Conservation (phyloP, 1,140 invertebrate species). For the Lysiphlebus fabarum region DNA sequence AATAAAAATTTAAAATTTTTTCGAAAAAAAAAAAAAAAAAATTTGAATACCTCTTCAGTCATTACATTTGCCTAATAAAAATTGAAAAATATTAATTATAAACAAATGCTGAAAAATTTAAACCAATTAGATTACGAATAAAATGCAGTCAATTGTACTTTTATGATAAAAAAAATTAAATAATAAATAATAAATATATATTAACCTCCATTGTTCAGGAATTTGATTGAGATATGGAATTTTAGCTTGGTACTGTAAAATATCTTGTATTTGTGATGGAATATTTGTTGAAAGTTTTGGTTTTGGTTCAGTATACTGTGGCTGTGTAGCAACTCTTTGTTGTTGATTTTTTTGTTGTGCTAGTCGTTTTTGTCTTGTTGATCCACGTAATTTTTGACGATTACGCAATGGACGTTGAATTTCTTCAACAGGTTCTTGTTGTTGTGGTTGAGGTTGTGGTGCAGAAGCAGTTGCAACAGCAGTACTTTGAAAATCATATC, state of each 20-base stretch:
- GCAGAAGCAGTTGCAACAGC: slow-evolving; percentile 31
- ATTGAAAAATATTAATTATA: no score
- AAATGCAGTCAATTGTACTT: no score
- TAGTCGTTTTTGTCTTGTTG: slow-evolving; percentile 20
- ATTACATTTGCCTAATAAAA: no score
- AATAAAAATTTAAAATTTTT: no score
- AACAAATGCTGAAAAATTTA: no score
- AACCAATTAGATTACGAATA: no score
- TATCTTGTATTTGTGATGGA: slow-evolving; percentile 38
- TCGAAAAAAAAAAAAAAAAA: not conserved
- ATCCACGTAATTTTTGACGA: slow-evolving; percentile 22
- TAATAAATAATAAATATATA: slow-evolving; percentile 4
- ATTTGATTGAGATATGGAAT: slow-evolving; percentile 51
- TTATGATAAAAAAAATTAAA: no score
- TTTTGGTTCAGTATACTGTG: slow-evolving; percentile 32
- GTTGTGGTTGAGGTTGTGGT: slow-evolving; percentile 13
- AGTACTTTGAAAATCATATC: slow-evolving; percentile 36
- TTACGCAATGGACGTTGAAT: slow-evolving; percentile 13
- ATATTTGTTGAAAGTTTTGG: slow-evolving; percentile 45
- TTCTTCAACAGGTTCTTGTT: slow-evolving; percentile 4
- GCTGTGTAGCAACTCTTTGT: slow-evolving; percentile 23
- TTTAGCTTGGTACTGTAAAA: slow-evolving; percentile 47
- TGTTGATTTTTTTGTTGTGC: slow-evolving; percentile 14
- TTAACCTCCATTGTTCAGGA: slow-evolving; percentile 49
- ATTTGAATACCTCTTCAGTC: no score